phyloP scores from a whole-genome alignment of 2,888 invertebrate genomes.

The Hermaeophaga mercurialis region DNA sequence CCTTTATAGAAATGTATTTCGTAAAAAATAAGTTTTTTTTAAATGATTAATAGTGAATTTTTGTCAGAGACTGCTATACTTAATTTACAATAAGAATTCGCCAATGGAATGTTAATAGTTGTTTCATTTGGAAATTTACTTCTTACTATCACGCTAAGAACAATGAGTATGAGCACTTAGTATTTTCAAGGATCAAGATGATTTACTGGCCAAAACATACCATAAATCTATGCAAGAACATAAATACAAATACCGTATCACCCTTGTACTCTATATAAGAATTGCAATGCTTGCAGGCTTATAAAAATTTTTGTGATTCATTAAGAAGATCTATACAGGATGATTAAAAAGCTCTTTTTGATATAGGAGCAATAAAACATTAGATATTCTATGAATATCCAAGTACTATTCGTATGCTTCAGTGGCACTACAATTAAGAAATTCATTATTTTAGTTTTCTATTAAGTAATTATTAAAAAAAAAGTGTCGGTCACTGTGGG shows the following conservation, averaged over 20 bases:
- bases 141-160: conserved; percentile 3
- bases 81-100: no score
- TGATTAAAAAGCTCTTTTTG: no score
- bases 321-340: no score
- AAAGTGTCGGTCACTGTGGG: conserved; percentile 17
- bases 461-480: conserved; percentile 9
- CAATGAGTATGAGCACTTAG: conserved; percentile 3
- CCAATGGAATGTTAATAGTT: no score
- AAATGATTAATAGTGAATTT: no score
- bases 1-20: no score
- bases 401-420: not conserved
- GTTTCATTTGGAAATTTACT: not conserved
- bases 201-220: conserved; percentile 1
- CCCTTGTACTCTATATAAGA: conserved; percentile 20
- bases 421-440: conserved; percentile 7
- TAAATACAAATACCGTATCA: conserved; percentile 11
- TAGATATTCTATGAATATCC: no score
- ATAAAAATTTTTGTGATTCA: not conserved
- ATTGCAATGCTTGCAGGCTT: not conserved
- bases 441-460: conserved; percentile 2
- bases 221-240: conserved; percentile 5
- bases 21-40: no score
- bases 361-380: no score
- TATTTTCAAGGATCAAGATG: conserved; percentile 6
- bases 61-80: no score